Base-by-base conservation (phyloP, 1,140 invertebrate species). In the Muscidifurax raptorellus region DNA sequence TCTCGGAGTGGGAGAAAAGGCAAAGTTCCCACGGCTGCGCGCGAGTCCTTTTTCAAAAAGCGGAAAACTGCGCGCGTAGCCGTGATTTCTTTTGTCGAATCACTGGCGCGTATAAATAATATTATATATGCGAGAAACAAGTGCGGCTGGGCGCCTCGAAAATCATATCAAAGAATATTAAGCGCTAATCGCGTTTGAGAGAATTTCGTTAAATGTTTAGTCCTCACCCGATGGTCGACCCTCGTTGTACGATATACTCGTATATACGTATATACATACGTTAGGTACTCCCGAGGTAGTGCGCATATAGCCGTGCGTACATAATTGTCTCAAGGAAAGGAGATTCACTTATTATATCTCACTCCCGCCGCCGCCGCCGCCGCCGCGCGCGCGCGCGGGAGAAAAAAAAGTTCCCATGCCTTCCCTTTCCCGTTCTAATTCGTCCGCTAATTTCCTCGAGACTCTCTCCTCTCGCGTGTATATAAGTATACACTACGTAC, bases 391-490 rank as follows among this genome's bases (percentile, higher is more conserved):
- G 71, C 10, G 32, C 9, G 32, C 12, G 9, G 10, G 22, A 32
- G 30, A 32, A 72, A 71, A 64, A 84, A 84, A 80, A 84, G 44
- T 74, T 74, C 69, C 69, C 83, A 74, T 59, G 52, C 9, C 3
- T 85, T 74, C 74, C 76, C 78, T 12, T 84, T 80, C 74, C 75
- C 78, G 22, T 84, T 79, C 67, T 81, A 69, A 67, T 85, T 85
- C 47, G 4, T 81, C 47, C 0, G 52, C 67, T 52, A 52, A 85
- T 85, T 76, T 67, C 52, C 78, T 76, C 15, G 40, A 84, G 59
- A 18, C 27, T 64, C 75, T 25, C n/a, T 4, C 13, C 10, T 6
- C 18, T 5, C 25, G 10, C 13, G 15, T 25, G 25, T 15, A 13
- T 66, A 15, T 25, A 66, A 6, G 25, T 25, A 66, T 25, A 66